phyloP scores from a whole-genome alignment of 2,797 vertebrate genomes.

The Pagetopsis macropterus region DNA sequence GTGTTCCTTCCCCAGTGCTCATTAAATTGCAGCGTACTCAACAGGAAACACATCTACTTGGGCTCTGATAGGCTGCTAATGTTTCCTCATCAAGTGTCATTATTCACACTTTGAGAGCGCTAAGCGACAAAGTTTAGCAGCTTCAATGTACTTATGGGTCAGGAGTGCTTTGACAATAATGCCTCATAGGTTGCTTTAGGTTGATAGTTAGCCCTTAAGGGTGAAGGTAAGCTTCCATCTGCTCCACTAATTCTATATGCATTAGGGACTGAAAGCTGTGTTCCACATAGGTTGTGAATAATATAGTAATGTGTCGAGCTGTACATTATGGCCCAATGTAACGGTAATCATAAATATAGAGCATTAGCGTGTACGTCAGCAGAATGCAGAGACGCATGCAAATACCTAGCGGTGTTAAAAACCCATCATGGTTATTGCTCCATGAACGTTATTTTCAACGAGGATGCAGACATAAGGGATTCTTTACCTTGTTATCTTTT shows the following conservation, averaged over 20 bases:
- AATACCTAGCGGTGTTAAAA: conserved; percentile 66
- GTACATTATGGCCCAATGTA: conserved; percentile 14
- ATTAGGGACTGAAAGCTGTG: neutral
- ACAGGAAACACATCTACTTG: conserved; percentile 30
- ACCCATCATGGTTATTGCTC: conserved; percentile 61
- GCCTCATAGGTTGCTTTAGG: conserved; percentile 33
- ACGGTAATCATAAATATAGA: conserved; percentile 40
- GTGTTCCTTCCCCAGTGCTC: conserved; percentile 59
- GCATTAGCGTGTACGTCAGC: conserved; percentile 43
- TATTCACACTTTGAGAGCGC: conserved; percentile 70
- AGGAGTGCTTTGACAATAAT: conserved; percentile 14
- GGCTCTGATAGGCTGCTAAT: conserved; percentile 65
- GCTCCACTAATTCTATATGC: neutral
- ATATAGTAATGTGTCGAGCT: neutral
- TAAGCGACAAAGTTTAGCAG: conserved; percentile 49
- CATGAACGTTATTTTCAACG: conserved; percentile 44
- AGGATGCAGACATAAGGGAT: conserved; percentile 45
- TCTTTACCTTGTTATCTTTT: conserved; percentile 45
- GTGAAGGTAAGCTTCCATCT: conserved; percentile 3
- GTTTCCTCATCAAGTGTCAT: conserved; percentile 72
- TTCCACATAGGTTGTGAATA: neutral
- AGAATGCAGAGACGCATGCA: conserved; percentile 45
- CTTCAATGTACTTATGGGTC: conserved; percentile 33
- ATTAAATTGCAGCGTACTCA: conserved; percentile 71
- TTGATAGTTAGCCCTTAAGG: conserved; percentile 13